Conservation (phyloP, 2,797 vertebrate species). For the Gila robusta region DNA sequence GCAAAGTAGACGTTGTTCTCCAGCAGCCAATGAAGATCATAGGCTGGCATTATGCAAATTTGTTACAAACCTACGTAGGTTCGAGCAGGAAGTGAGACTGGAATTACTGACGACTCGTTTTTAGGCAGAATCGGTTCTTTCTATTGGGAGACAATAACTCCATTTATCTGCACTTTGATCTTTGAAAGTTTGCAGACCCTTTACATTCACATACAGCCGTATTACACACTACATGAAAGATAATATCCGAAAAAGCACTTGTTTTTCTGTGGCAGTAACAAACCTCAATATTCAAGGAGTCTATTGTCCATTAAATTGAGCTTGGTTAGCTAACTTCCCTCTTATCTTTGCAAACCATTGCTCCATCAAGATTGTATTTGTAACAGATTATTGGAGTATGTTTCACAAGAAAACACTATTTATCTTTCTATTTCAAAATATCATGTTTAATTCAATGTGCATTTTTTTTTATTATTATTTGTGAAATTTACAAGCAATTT, state of each 20-base stretch:
- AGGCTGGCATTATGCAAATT: too few relatives aligned
- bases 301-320: neutral
- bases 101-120: too few relatives aligned
- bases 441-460: too few relatives aligned
- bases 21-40: too few relatives aligned
- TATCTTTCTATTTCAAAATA: neutral
- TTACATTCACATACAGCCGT: neutral
- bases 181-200: neutral
- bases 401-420: neutral
- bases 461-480: neutral
- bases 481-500: neutral
- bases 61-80: too few relatives aligned
- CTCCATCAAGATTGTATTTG: neutral
- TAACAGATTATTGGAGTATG: neutral
- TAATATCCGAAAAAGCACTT: neutral
- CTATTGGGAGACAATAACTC: neutral
- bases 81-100: too few relatives aligned
- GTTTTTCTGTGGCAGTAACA: too few relatives aligned
- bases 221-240: neutral
- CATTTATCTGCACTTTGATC: neutral
- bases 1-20: too few relatives aligned
- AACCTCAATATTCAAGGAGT: neutral
- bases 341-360: neutral
- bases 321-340: neutral
- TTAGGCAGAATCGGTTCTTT: neutral